A percentile compares a stretch with the other conserved stretches of the same genome.
Evolutionary conservation across 1,140 invertebrate genomes (phyloP).

Genomic region (Aplysia californica): DNA sequence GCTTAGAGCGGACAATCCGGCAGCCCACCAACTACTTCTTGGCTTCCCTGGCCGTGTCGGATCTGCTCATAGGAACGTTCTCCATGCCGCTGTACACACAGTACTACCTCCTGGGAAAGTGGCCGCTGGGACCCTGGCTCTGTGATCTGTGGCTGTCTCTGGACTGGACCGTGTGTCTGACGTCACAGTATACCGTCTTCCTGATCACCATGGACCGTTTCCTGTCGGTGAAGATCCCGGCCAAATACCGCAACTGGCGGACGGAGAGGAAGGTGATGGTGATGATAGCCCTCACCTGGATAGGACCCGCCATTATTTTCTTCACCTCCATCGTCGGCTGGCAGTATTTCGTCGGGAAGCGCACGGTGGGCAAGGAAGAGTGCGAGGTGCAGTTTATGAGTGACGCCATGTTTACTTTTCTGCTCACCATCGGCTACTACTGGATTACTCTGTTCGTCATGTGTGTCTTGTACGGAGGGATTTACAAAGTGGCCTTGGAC

Average conservation of each 20-base stretch:
- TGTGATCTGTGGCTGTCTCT: constrained; percentile 99
- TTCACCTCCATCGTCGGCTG: constrained; percentile 99
- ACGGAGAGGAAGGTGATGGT: constrained; percentile 88
- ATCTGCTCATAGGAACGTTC: constrained; percentile 93
- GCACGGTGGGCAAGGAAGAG: constrained; percentile 77
- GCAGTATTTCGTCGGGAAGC: constrained; percentile 95
- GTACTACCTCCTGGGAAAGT: constrained; percentile 95
- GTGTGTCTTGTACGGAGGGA: constrained; percentile 87
- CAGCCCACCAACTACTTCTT: constrained; percentile 99
- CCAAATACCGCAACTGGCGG: constrained; percentile 96
- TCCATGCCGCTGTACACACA: constrained; percentile 95
- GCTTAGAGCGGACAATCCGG: constrained; percentile 95
- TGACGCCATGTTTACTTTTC: constrained; percentile 97
- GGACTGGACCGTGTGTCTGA: constrained; percentile 98
- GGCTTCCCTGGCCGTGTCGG: constrained; percentile 96
- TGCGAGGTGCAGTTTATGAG: constrained; percentile 98
- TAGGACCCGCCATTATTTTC: constrained; percentile 95
- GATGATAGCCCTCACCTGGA: constrained; percentile 91
- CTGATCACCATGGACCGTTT: constrained; percentile 98
- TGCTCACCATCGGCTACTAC: constrained; percentile 98
- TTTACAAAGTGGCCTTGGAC: constrained; percentile 97
- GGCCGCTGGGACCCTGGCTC: constrained; percentile 95
- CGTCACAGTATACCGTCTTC: constrained; percentile 99
- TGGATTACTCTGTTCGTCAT: constrained; percentile 83
- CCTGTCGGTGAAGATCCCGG: constrained; percentile 99